phyloP scores from a whole-genome alignment of 2,113 vertebrate species.

The Synchiropus splendidus region DNA sequence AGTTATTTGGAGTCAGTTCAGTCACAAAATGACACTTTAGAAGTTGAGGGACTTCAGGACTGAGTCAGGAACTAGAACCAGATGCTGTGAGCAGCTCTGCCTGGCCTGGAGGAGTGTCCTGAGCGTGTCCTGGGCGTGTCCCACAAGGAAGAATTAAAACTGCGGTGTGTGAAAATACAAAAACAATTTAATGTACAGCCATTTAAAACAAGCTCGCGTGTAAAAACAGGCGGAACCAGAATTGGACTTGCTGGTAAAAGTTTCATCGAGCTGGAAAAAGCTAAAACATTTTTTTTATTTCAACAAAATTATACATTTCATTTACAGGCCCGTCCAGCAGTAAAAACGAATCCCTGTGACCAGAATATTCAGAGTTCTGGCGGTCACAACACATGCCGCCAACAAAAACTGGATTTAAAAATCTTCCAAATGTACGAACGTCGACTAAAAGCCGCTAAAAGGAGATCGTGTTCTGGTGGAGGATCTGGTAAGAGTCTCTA shows the following conservation, averaged over 20 bases:
- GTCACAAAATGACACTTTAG: too few relatives aligned
- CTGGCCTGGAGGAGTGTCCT: too few relatives aligned
- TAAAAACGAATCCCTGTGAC: conserved; percentile 41
- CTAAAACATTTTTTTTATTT: conserved; percentile 59
- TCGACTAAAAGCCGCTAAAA: conserved; percentile 39
- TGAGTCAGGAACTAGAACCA: too few relatives aligned
- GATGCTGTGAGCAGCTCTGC: too few relatives aligned
- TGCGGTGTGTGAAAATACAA: conserved; percentile 66
- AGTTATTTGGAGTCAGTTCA: too few relatives aligned
- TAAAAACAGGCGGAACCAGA: conserved; percentile 65
- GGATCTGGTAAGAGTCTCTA: background rate
- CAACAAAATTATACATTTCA: conserved; percentile 62
- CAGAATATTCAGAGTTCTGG: conserved; percentile 5
- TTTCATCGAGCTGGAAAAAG: conserved; percentile 40
- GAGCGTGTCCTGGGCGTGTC: too few relatives aligned
- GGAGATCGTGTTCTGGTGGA: background rate
- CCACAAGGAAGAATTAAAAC: too few relatives aligned
- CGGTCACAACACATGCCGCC: conserved; percentile 40
- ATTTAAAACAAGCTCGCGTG: conserved; percentile 63
- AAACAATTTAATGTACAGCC: conserved; percentile 77
- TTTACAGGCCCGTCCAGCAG: conserved; percentile 60
- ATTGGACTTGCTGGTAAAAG: conserved; percentile 47
- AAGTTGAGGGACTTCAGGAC: too few relatives aligned
- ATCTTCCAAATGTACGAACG: conserved; percentile 23
- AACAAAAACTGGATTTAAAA: conserved; percentile 22